Percentiles rank a stretch among this genome's conserved stretches.
These are phyloP conservation scores for Acholoe squamosa DNA, from an alignment of 2,888 invertebrate species.

Conservation along the genomic window DNA sequence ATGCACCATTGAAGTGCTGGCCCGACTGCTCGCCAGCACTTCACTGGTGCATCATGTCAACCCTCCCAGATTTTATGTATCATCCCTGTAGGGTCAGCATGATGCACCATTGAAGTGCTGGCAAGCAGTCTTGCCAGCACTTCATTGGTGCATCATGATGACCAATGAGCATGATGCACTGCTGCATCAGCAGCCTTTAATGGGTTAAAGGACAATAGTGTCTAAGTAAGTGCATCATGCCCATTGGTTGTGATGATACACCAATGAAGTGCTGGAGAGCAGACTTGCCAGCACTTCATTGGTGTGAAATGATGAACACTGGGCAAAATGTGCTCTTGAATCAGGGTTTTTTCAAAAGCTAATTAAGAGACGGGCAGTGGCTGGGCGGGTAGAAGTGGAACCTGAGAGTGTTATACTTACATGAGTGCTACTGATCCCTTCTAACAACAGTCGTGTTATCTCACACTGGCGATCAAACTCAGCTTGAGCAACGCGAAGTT, in stretches of 20 bases:
- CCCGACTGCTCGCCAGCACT: no score
- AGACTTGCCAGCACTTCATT: neutral
- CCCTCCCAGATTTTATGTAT: no score
- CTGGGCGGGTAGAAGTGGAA: neutral
- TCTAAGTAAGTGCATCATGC: neutral
- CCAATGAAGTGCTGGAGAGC: neutral
- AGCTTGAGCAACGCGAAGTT: conserved; percentile 93
- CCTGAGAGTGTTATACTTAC: conserved; percentile 80
- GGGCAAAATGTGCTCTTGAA: no score
- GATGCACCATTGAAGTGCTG: no score
- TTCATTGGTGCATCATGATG: no score
- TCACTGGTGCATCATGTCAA: no score
- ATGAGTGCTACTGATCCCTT: conserved; percentile 93
- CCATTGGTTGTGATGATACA: neutral
- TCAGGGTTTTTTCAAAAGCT: neutral
- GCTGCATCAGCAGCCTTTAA: no score
- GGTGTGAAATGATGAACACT: neutral
- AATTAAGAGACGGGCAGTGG: neutral
- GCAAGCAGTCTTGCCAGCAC: no score
- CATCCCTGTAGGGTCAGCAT: no score
- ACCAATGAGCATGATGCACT: no score
- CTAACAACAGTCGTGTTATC: conserved; percentile 93
- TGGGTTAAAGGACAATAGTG: no score
- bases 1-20: no score
- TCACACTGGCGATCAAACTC: conserved; percentile 96